Evolutionary conservation across 2,113 vertebrate species (phyloP).

Genomic region (Miniopterus natalensis): DNA sequence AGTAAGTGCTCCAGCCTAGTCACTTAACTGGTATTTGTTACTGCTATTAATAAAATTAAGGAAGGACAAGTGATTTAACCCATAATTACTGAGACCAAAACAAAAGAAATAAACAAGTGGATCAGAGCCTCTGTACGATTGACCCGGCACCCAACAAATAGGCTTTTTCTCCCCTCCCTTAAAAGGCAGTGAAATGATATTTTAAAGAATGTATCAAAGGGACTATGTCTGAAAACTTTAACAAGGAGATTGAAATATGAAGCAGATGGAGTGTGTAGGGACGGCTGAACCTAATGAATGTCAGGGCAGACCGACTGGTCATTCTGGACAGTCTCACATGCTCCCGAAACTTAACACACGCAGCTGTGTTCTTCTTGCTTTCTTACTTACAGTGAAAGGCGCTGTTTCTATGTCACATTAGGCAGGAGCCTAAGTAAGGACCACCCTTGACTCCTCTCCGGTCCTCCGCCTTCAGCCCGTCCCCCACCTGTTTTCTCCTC

Average conservation of each 20-base stretch:
- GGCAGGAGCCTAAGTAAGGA: background rate
- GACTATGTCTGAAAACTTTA: background rate
- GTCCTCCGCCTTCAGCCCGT: background rate
- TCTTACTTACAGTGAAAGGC: background rate
- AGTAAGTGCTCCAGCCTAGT: background rate
- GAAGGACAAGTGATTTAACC: background rate
- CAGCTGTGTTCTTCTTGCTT: background rate
- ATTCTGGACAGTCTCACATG: too few relatives aligned
- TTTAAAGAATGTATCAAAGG: background rate
- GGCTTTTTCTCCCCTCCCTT: background rate
- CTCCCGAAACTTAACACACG: background rate
- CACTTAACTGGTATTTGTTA: background rate
- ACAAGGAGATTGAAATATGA: background rate
- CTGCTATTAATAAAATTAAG: conserved; percentile 47
- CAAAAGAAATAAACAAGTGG: background rate
- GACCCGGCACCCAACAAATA: background rate
- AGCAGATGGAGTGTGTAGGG: background rate
- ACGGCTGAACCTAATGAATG: background rate
- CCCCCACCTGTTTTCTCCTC: background rate
- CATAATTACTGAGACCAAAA: background rate
- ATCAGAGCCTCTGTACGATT: background rate
- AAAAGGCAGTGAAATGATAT: background rate
- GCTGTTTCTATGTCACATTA: background rate
- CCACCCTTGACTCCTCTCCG: background rate
- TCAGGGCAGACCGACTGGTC: background rate